These are phyloP conservation scores for Campaea margaritaria DNA, from an alignment of 2,888 invertebrate species.

Conservation along the genomic window DNA sequence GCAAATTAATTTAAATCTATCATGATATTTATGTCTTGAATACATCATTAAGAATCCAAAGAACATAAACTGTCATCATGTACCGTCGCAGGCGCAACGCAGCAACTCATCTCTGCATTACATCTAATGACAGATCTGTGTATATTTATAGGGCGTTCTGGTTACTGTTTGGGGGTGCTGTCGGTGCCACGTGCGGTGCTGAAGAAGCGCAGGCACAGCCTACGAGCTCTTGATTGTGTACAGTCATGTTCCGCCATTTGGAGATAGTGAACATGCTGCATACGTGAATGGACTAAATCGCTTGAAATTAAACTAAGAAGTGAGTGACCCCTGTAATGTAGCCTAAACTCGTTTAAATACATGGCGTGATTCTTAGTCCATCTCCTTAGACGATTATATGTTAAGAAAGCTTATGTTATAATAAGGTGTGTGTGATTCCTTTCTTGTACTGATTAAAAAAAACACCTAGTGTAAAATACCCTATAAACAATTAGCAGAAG, in stretches of 20 bases:
- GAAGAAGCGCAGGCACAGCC: conserved; percentile 63
- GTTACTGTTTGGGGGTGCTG: conserved; percentile 40
- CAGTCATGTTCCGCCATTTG: conserved; percentile 9
- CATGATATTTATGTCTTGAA: too few species aligned
- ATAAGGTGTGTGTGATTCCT: too few species aligned
- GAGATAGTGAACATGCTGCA: conserved; percentile 20
- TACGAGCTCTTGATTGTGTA: conserved; percentile 6
- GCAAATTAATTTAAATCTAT: too few species aligned
- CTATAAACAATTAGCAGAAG: too few species aligned
- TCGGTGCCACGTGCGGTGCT: conserved; percentile 47
- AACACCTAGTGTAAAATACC: too few species aligned
- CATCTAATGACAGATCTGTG: conserved; percentile 41
- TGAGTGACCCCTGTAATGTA: background rate
- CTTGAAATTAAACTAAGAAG: conserved; percentile 1
- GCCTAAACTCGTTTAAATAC: too few species aligned
- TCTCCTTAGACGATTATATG: too few species aligned
- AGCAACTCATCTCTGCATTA: conserved; percentile 53
- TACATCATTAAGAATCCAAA: too few species aligned
- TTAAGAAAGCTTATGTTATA: too few species aligned
- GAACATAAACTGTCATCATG: conserved; percentile 6
- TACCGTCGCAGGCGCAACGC: conserved; percentile 14
- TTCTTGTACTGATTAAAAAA: too few species aligned
- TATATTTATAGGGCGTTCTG: conserved; percentile 38
- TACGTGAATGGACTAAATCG: background rate
- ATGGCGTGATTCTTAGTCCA: too few species aligned